A percentile compares a stretch with the other conserved stretches of the same genome.
Conservation (phyloP, 1,140 invertebrate species). For the Helicoverpa zea region DNA sequence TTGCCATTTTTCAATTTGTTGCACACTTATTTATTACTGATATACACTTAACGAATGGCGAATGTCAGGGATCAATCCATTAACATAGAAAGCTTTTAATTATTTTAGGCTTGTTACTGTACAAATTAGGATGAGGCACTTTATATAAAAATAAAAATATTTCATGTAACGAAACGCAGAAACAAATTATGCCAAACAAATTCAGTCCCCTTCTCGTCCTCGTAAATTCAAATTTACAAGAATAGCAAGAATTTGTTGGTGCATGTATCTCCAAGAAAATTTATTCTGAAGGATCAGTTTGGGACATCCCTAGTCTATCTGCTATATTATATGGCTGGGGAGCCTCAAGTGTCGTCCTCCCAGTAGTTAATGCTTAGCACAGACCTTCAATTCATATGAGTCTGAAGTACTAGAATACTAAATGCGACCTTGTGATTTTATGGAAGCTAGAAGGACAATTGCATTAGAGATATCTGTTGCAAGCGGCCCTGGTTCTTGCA, state of each 20-base stretch:
- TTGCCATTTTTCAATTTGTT: not conserved
- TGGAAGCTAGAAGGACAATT: conserved; percentile 28
- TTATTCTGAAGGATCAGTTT: conserved; percentile 42
- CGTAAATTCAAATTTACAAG: conserved; percentile 42
- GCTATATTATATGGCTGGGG: conserved; percentile 7
- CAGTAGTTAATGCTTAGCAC: conserved; percentile 27
- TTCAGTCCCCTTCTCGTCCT: conserved; percentile 20
- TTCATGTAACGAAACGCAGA: conserved; percentile 20
- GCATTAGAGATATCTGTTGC: conserved; percentile 20
- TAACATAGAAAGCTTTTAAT: not conserved
- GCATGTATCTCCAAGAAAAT: conserved; percentile 34
- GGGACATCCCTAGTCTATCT: conserved; percentile 40
- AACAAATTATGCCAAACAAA: conserved; percentile 13
- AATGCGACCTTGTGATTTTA: conserved; percentile 28
- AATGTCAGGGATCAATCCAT: too few species aligned
- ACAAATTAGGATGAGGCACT: not conserved
- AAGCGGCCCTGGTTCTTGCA: not conserved
- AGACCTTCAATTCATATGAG: conserved; percentile 23
- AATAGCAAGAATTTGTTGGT: conserved; percentile 42
- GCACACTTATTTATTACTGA: not conserved
- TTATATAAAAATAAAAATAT: not conserved
- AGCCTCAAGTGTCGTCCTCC: conserved; percentile 34
- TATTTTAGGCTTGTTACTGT: not conserved
- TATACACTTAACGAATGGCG: too few species aligned
- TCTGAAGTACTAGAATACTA: conserved; percentile 27